These are phyloP conservation scores for Eolophus roseicapilla DNA, from an alignment of 2,113 vertebrate genomes.

Conservation along the genomic window DNA sequence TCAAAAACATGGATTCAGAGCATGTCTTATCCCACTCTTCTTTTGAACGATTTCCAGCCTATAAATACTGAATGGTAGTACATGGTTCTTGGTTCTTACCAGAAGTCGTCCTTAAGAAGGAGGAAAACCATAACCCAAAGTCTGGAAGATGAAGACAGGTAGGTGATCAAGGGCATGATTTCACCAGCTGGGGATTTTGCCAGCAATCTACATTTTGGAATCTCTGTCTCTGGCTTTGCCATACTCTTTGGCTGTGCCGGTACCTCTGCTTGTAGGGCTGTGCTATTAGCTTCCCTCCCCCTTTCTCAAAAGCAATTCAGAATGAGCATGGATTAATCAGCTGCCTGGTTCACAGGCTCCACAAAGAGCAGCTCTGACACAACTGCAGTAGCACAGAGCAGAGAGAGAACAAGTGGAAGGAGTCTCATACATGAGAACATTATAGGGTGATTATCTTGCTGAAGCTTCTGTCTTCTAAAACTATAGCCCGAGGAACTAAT, in stretches of 20 bases:
- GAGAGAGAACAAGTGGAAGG: background rate
- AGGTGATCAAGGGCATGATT: background rate
- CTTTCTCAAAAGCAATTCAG: background rate
- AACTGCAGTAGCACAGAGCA: background rate
- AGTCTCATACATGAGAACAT: background rate
- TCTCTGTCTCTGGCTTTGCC: background rate
- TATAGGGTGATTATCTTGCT: background rate
- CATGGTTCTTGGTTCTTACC: background rate
- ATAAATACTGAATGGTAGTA: background rate
- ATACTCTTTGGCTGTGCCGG: background rate
- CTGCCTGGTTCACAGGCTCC: background rate
- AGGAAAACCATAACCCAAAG: background rate
- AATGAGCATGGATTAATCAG: background rate
- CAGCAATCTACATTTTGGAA: background rate
- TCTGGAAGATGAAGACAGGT: background rate
- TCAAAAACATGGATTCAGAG: background rate
- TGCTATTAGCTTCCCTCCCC: background rate
- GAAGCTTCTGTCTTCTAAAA: background rate
- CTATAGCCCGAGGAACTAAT: background rate
- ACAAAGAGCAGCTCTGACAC: background rate
- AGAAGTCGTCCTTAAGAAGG: background rate
- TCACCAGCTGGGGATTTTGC: background rate
- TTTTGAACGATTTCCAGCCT: background rate
- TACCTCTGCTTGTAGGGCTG: background rate
- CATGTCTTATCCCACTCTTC: background rate